Evolutionary conservation across 1,140 invertebrate genomes (phyloP), one percentile per base, ranked within the genome.

Genomic region (Papilio polytes): DNA sequence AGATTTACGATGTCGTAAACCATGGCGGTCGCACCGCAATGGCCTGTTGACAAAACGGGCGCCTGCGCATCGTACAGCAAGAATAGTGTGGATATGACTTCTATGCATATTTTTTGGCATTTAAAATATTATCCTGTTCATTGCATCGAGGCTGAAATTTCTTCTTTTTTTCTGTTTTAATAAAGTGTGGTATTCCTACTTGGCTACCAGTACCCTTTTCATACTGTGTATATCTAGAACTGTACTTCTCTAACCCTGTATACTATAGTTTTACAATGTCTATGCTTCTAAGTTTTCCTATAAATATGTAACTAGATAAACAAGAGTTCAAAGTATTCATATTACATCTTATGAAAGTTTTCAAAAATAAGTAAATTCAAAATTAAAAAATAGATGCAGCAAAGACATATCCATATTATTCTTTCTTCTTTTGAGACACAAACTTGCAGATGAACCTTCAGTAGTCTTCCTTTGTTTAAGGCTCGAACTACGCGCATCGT

Each of bases 1-100:
- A 85, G 85, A 89, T 92, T 92, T 91, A 92, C 84, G 86, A 81
- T 86, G 85, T 89, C 87, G 82, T 92, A 90, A 92, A 91, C 77
- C 78, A 76, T 46, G 81, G 83, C 85, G 84, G 81, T 59, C 81
- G 83, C 85, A 85, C 82, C 85, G 83, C 88, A 91, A 88, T 88
- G 84, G 84, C 44, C 85, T 88, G 89, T 87, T 90, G 90, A 92
- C 90, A 90, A 86, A 88, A 87, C 83, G 82, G 86, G 86, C 85
- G 86, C 86, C 84, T 87, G 81, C 83, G 81, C 31, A 59, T 36
- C 44, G 20, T 74, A 56, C 46, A 46, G 59, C 10, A 26, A 81
- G 80, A 31, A 70, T 84, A 84, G 22, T 80, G 26, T 53, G 78
- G 83, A 85, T 26, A 73, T 76, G 22, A 46, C 78, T 77, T 22